Evolutionary conservation across 2,797 vertebrate species (phyloP), one percentile per base, ranked within the genome.

Genomic region (Ispidina lecontei): DNA sequence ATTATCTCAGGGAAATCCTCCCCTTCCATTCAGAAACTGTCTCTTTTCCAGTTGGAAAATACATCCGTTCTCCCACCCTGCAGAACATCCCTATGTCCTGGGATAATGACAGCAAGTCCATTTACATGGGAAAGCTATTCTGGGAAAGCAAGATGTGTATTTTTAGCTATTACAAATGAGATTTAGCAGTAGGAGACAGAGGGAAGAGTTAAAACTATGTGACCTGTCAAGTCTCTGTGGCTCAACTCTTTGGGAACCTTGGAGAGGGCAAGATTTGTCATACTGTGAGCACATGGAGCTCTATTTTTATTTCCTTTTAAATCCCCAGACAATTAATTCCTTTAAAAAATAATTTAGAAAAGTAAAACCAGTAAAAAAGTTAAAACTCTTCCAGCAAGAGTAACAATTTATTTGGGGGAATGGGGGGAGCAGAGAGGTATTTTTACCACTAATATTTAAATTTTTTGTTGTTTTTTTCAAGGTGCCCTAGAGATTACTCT

Each of bases 51-150:
- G 17, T 1, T 39, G 20, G 60, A 56, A 67, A 65, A 33, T 23
- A 5, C 28, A 58, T 47, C n/a, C 19, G 7, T 58, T 68, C 69
- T 91, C 77, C 84, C 60, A 63, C 62, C 67, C 79, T 60, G 49
- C 49, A 71, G 83, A 91, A 28, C 22, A 68, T 43, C 75, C 54
- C 22, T 31, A 16, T 2, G 7, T 79, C 90, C 86, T 91, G 83
- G 86, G 92, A 94, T 81, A 92, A 86, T 0, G 3, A 20, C 75
- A 80, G 46, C 16, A 33, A 87, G 64, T 77, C 77, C 88, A 73
- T 91, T 92, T 92, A 92, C 87, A 90, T 90, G 95, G 94, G 95
- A 96, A 95, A 94, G 71, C 41, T 90, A 82, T 89, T 93, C 68
- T 29, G 19, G 88, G 86, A 93, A 93, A 92, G 44, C 49, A 84